These are phyloP conservation scores for Oenanthe oenanthe DNA, from an alignment of 2,113 vertebrate species.

Conservation along the genomic window DNA sequence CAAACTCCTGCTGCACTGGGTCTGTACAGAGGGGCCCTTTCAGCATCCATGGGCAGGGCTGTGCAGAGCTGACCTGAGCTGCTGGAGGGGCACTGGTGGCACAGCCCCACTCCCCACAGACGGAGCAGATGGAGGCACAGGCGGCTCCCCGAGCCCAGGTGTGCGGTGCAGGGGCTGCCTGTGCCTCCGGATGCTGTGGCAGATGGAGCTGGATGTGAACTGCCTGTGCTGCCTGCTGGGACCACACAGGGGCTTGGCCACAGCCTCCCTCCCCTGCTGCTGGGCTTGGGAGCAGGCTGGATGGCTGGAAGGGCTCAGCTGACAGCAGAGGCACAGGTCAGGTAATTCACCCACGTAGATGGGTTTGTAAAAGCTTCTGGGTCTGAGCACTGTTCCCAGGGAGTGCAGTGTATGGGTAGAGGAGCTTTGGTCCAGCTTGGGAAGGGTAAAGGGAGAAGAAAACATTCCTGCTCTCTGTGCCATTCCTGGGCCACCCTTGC, in stretches of 20 bases:
- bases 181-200: background rate
- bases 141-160: background rate
- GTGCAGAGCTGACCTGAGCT: background rate
- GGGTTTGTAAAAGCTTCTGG: background rate
- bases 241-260: background rate
- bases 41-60: background rate
- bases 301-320: background rate
- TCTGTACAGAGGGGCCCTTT: background rate
- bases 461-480: background rate
- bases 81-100: background rate
- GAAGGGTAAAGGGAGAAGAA: background rate
- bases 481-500: background rate
- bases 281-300: background rate
- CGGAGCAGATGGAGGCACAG: background rate
- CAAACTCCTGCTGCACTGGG: background rate
- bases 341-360: accelerated
- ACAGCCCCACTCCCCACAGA: background rate
- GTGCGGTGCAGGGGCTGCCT: background rate
- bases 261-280: background rate
- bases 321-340: background rate
- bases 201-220: background rate
- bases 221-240: background rate
- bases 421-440: background rate
- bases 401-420: background rate
- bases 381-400: accelerated